A percentile compares a stretch with the other conserved stretches of the same genome.
Conservation (phyloP, 2,888 invertebrate species). For the Trimorus sp. region DNA sequence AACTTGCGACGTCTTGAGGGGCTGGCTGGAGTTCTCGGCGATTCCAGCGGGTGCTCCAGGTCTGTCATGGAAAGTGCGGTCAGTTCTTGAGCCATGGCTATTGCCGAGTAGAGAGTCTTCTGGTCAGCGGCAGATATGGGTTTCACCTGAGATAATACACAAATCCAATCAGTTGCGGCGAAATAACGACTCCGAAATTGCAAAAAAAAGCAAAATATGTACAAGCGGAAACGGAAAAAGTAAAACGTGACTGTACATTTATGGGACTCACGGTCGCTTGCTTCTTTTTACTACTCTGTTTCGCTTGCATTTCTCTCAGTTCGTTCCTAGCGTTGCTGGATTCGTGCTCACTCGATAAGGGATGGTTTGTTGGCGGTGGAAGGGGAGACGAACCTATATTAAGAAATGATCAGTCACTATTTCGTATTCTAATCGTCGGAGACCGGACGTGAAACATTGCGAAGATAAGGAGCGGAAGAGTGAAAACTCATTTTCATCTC, state of each 20-base stretch:
- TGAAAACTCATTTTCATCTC: too few species aligned
- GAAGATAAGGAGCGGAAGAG: too few species aligned
- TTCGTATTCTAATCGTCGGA: too few species aligned
- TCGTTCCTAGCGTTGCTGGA: slow-evolving; percentile 88
- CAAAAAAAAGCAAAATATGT: slow-evolving; percentile 24
- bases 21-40: slow-evolving; percentile 81
- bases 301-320: slow-evolving; percentile 85
- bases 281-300: slow-evolving; percentile 82
- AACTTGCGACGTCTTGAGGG: slow-evolving; percentile 89
- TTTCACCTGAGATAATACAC: slow-evolving; percentile 85
- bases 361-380: slow-evolving; percentile 75
- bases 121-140: slow-evolving; percentile 97
- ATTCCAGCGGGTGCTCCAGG: slow-evolving; percentile 80
- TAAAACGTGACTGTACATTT: slow-evolving; percentile 77
- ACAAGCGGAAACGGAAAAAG: slow-evolving; percentile 64
- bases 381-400: slow-evolving; percentile 78
- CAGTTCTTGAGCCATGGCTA: slow-evolving; percentile 95
- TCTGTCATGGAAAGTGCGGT: slow-evolving; percentile 84
- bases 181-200: background rate
- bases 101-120: slow-evolving; percentile 94
- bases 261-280: slow-evolving; percentile 83
- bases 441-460: too few species aligned
- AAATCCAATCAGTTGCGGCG: background rate
- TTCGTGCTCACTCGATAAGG: slow-evolving; percentile 80
- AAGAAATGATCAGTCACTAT: slow-evolving; percentile 69